Base-by-base conservation (phyloP, 2,113 vertebrate genomes). In the Melanerpes aurifrons region DNA sequence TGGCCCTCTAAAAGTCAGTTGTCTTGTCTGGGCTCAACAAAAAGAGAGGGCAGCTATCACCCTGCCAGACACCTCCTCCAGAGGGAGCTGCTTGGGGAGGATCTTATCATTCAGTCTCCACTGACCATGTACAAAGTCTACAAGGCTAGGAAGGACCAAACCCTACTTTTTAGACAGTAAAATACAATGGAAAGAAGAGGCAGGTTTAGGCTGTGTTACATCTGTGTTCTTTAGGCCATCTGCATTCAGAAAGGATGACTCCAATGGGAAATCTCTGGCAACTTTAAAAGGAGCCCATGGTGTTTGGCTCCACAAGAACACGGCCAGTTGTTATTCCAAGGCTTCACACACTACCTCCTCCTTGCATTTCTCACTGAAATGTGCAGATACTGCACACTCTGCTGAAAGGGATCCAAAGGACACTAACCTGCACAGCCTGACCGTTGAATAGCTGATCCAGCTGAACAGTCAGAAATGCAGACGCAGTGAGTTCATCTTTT, bases 391-490 rank as follows among this genome's bases (percentile, higher is more conserved):
- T 77, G 73, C 32, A 53, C 7, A 7, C 10, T 78, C 7, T 66
- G 5, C 24, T 90, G 45, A 76, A 58, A 69, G 63, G 93, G 57
- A 64, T 45, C 57, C 43, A 28, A 18, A 87, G 87, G n/a, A 45
- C 32, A 95, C 96, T 47, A 89, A 99, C 99, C 98, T 99, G 99
- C 76, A 99, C 98, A 1, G 99, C 98, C 43, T 95, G 94, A 29
- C 97, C 98, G 2, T 98, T 98, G 24, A 99, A 96, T 14, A 97
- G 98, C 10, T 92, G 97, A 91, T 99, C 99, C 92, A 99, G 89
- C 92, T 99, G 98, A 25, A 99, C 98, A 3, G 99, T 99, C 76
- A 99, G 97, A 96, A 99, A 99, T 1, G 99, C 99, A 4, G 99
- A 99, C 1, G 98, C 98, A 12, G 98, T 98, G 62, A 99, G 94